These are phyloP conservation scores for Gallinago jamesoni DNA, from an alignment of 2,113 vertebrate species.

Conservation along the genomic window DNA sequence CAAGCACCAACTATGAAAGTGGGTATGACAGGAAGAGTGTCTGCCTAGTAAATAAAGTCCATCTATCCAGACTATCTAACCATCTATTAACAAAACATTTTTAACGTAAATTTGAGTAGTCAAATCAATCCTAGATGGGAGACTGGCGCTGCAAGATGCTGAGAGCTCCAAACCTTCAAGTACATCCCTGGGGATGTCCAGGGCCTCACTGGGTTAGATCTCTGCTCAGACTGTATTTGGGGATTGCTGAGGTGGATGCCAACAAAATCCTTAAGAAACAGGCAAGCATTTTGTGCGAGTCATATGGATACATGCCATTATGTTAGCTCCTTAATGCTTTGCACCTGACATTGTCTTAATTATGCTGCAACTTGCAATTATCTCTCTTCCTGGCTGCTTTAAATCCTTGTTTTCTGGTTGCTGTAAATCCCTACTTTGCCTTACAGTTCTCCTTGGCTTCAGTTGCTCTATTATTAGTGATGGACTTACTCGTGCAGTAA, in stretches of 20 bases:
- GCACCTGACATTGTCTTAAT: constrained; percentile 14
- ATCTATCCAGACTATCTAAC: background rate
- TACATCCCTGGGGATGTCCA: accelerated
- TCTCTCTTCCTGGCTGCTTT: background rate
- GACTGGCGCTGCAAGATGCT: background rate
- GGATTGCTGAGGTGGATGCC: background rate
- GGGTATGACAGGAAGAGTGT: accelerated
- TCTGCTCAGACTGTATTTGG: background rate
- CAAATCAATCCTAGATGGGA: background rate
- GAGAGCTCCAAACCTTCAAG: background rate
- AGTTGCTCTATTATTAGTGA: constrained; percentile 28
- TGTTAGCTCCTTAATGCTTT: background rate
- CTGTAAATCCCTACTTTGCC: constrained; percentile 33
- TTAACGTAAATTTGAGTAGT: background rate
- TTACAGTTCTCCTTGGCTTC: constrained; percentile 20
- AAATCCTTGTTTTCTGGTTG: background rate
- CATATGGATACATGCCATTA: background rate
- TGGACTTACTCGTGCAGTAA: background rate
- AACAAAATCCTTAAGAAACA: background rate
- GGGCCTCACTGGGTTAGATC: background rate
- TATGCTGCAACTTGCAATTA: constrained; percentile 35
- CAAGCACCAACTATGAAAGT: background rate
- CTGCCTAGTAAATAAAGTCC: background rate
- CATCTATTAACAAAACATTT: background rate
- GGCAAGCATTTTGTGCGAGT: background rate